Conservation (phyloP, 1,140 invertebrate species). For the Apocrypta bakeri region DNA sequence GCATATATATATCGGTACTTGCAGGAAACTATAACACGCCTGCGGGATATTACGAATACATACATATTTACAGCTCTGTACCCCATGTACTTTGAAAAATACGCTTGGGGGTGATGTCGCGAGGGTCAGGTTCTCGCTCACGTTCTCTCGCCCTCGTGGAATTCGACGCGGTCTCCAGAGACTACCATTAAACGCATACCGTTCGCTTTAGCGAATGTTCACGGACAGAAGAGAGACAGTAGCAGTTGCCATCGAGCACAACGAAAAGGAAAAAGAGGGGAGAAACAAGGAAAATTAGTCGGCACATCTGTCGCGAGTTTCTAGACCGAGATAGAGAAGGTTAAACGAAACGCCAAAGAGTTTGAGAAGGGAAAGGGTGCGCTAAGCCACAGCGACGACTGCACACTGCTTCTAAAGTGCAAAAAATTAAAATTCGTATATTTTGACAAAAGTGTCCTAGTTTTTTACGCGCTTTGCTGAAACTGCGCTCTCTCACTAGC, state of each 20-base stretch:
- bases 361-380: neutral
- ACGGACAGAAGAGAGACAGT: conserved; percentile 12
- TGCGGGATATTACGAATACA: neutral
- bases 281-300: conserved; percentile 56
- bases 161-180: conserved; percentile 51
- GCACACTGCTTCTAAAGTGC: conserved; percentile 1
- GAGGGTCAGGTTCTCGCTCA: neutral
- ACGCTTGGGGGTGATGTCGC: neutral
- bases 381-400: neutral
- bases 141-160: conserved; percentile 46
- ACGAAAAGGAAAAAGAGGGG: conserved; percentile 8
- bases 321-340: neutral
- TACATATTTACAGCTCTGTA: neutral
- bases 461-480: neutral
- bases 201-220: neutral
- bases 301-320: conserved; percentile 63
- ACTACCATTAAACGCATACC: conserved; percentile 63
- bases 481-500: neutral
- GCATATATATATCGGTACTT: too few relatives aligned
- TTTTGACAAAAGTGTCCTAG: conserved; percentile 27
- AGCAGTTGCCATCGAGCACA: neutral
- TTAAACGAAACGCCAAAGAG: neutral
- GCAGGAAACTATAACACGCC: neutral
- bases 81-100: neutral
- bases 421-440: conserved; percentile 42